phyloP scores from a whole-genome alignment of 1,140 invertebrate species.

The Dendrolimus punctatus region DNA sequence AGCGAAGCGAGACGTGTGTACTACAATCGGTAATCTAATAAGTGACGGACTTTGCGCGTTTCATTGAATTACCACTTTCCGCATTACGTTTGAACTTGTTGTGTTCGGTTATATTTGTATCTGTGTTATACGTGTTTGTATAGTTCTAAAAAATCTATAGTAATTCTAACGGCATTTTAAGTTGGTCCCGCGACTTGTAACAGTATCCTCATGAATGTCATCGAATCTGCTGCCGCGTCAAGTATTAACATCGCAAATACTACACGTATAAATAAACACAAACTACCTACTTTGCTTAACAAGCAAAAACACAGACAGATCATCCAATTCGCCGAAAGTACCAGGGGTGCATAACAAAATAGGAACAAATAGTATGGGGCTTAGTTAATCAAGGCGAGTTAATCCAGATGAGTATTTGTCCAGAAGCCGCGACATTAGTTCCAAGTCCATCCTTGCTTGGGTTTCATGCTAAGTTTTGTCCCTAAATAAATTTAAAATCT shows the following conservation, averaged over 20 bases:
- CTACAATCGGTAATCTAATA: too few species aligned
- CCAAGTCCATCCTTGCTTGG: constrained; percentile 31
- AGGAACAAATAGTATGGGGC: constrained; percentile 30
- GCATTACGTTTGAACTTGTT: too few species aligned
- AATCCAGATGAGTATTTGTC: constrained; percentile 55
- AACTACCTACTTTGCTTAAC: not conserved
- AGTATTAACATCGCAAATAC: not conserved
- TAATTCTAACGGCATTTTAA: too few species aligned
- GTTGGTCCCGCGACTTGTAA: too few species aligned
- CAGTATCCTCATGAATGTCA: too few species aligned
- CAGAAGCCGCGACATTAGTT: constrained; percentile 54
- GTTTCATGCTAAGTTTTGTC: constrained; percentile 33
- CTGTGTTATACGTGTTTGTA: too few species aligned
- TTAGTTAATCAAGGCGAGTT: constrained; percentile 57
- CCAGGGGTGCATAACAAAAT: constrained; percentile 49
- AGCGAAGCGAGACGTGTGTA: too few species aligned
- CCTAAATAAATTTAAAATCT: constrained; percentile 15
- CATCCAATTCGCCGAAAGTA: constrained; percentile 19
- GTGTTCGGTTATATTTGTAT: too few species aligned
- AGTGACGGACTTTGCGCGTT: too few species aligned
- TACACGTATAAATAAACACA: not conserved
- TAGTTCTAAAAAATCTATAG: too few species aligned
- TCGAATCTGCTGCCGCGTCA: not conserved
- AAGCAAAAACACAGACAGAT: constrained; percentile 12
- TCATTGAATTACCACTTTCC: too few species aligned